Evolutionary conservation across 2,888 invertebrate genomes (phyloP), one percentile per base, ranked within the genome.

Genomic region (Meliscaeva auricollis): DNA sequence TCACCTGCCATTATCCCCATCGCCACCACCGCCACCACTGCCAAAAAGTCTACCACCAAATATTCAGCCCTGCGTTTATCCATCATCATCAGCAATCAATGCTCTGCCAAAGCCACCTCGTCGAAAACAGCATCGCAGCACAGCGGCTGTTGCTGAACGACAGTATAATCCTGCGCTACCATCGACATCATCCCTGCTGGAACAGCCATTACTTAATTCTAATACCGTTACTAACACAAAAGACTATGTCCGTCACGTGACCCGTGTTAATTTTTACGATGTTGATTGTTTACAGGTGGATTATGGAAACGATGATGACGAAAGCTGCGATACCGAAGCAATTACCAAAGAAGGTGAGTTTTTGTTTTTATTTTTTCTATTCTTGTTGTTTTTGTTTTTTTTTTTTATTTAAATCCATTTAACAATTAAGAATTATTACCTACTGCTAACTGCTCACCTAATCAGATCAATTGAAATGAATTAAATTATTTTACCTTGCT

Each of bases 271-370:
- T 91, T 92, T 92, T 89, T 92, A 92, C 90, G 92, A 92, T 90
- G 89, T 91, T 90, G 92, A 91, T 91, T 92, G 92, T 92, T 92
- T 92, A 89, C 92, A 92, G 92, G 91, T 92, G 90, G 92, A 96
- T 94, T 91, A 90, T 87, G 90, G 89, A 64, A 78, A 81, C 75
- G 89, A 88, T 70, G 94, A 95, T 92, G 95, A 95, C 84, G 95
- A 95, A 64, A 95, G 95, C 88, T 96, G 95, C 80, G 96, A 96
- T 90, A 95, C 96, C 88, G 94, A 96, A 93, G 96, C 97, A 89
- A 95, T 96, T 91, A 96, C 96, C 93, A 97, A 97, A 95, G 97
- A 97, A 95, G 97, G 97, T 96, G 92, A 94, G 93, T 92, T 52
- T 22, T 13, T n/a, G n/a, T n/a, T n/a, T n/a, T n/a, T n/a, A n/a